phyloP scores from a whole-genome alignment of 2,113 vertebrate genomes.

The Pomatorhinus ruficollis region DNA sequence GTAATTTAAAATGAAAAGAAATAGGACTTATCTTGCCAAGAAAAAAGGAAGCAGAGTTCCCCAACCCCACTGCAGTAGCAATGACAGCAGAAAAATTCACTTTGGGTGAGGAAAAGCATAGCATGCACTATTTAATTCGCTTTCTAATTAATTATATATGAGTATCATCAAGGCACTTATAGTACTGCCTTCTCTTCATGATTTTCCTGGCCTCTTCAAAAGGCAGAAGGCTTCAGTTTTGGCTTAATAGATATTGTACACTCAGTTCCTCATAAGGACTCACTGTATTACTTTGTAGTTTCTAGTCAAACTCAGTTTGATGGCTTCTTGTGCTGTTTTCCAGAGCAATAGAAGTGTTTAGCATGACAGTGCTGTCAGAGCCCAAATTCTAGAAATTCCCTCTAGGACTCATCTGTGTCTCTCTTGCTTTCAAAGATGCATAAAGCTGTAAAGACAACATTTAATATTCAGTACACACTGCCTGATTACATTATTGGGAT shows the following conservation, averaged over 20 bases:
- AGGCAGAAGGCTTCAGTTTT: not conserved
- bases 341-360: not conserved
- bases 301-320: not conserved
- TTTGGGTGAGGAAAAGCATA: not conserved
- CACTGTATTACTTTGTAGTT: not conserved
- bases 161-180: not conserved
- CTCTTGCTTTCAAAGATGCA: not conserved
- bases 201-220: not conserved
- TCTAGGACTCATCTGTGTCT: not conserved
- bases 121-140: not conserved
- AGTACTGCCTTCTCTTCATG: not conserved
- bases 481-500: not conserved
- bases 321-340: not conserved
- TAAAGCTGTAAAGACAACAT: not conserved
- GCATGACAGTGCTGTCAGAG: not conserved
- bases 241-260: not conserved
- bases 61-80: not conserved
- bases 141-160: not conserved
- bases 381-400: not conserved
- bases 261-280: not conserved
- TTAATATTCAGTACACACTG: not conserved
- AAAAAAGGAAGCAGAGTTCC: not conserved
- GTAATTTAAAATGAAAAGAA: not conserved
- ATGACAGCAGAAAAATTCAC: not conserved
- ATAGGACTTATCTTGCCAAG: not conserved